Evolutionary conservation across 2,113 vertebrate genomes (phyloP).

Genomic region (Tricholaema leucomelas): DNA sequence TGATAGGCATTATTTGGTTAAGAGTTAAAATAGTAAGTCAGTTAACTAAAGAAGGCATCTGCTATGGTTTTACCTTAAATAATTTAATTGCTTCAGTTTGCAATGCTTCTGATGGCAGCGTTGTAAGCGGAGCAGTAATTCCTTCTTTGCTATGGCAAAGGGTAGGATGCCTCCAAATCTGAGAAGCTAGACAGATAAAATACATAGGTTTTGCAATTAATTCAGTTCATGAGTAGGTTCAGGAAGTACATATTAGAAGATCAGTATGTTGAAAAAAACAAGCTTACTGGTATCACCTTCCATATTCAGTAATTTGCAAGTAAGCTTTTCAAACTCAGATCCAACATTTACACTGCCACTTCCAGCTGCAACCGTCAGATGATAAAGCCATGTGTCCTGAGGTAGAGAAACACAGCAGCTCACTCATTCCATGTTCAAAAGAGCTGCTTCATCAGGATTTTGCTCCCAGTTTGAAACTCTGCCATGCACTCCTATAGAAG

Average conservation of each 20-base stretch:
- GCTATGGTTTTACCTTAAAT: conserved; percentile 86
- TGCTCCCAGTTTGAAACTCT: not conserved
- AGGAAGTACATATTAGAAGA: not conserved
- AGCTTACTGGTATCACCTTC: conserved; percentile 90
- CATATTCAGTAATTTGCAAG: conserved; percentile 88
- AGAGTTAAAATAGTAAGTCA: too few relatives aligned
- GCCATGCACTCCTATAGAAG: not conserved
- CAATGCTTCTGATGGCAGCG: conserved; percentile 92
- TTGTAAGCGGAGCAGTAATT: conserved; percentile 90
- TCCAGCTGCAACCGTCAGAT: conserved; percentile 92
- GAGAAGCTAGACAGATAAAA: conserved; percentile 79
- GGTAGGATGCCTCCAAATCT: conserved; percentile 90
- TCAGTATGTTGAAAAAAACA: not conserved
- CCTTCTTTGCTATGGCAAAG: conserved; percentile 96
- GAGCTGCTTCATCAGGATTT: not conserved
- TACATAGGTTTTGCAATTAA: not conserved
- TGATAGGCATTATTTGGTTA: too few relatives aligned
- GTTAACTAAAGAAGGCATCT: not conserved
- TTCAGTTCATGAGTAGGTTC: not conserved
- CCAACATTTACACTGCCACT: conserved; percentile 85
- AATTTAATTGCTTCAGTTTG: conserved; percentile 97
- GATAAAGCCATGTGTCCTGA: conserved; percentile 94
- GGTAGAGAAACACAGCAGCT: conserved; percentile 26
- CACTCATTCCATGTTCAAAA: not conserved
- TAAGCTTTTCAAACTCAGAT: conserved; percentile 94